Conservation (phyloP, 2,888 invertebrate genomes). For the Nomada fabriciana region DNA sequence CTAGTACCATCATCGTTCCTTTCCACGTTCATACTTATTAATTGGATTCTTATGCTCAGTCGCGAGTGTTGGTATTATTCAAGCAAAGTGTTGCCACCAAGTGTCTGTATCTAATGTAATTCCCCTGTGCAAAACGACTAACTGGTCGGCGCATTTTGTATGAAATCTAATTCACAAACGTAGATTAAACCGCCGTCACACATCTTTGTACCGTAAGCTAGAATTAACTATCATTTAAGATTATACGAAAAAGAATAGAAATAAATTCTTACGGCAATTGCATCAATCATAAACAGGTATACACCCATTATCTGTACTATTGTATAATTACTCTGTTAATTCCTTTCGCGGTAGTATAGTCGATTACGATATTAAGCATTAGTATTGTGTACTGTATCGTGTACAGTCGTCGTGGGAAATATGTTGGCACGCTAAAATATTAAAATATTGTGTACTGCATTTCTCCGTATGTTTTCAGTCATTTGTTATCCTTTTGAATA, state of each 20-base stretch:
- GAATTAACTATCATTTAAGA: not conserved
- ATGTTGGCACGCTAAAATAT: too few relatives aligned
- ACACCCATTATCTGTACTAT: too few relatives aligned
- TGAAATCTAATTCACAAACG: not conserved
- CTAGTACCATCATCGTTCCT: not conserved
- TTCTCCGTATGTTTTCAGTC: too few relatives aligned
- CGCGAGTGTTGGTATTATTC: constrained; percentile 1
- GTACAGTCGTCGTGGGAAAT: too few relatives aligned
- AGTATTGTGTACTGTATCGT: too few relatives aligned
- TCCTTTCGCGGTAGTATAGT: too few relatives aligned
- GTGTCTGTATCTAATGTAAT: not conserved
- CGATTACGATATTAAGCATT: too few relatives aligned
- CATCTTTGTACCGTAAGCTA: not conserved
- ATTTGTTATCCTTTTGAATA: too few relatives aligned
- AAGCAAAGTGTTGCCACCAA: not conserved
- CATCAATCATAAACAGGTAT: not conserved
- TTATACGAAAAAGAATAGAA: constrained; percentile 2
- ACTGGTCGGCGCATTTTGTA: not conserved
- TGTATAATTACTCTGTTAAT: too few relatives aligned
- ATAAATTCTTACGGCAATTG: constrained; percentile 36
- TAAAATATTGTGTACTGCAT: too few relatives aligned
- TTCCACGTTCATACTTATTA: constrained; percentile 10
- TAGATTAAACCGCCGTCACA: not conserved
- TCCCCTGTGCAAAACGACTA: not conserved
- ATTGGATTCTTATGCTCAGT: not conserved